phyloP scores from a whole-genome alignment of 2,797 vertebrate genomes.

The Erpetoichthys calabaricus region DNA sequence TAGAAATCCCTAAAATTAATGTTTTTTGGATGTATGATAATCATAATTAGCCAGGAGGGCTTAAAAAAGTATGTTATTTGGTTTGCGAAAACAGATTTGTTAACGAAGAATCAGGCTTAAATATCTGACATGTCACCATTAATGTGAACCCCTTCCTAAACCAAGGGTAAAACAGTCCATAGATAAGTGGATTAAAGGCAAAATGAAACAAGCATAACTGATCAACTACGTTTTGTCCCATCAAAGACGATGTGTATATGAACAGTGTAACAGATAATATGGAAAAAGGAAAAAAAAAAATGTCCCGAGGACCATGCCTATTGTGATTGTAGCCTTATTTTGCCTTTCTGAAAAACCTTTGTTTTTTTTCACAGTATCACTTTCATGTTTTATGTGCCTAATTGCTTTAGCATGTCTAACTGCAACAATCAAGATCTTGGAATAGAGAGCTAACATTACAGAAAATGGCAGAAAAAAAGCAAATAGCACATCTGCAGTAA shows the following conservation, averaged over 20 bases:
- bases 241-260: constrained; percentile 21
- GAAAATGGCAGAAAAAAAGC: constrained; percentile 33
- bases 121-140: constrained; percentile 14
- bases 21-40: no score
- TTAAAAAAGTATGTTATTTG: constrained; percentile 3
- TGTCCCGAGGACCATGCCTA: not conserved
- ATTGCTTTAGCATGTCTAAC: not conserved
- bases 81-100: constrained; percentile 14
- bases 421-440: constrained; percentile 33
- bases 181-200: constrained; percentile 25
- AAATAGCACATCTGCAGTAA: no score
- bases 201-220: constrained; percentile 38
- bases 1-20: no score
- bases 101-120: no score
- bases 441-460: constrained; percentile 25
- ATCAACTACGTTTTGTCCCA: constrained; percentile 33
- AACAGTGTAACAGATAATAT: constrained; percentile 9
- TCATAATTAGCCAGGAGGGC: no score
- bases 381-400: no score
- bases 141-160: constrained; percentile 30
- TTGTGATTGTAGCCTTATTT: not conserved
- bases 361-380: constrained; percentile 18
- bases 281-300: no score
- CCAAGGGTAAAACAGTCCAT: no score
- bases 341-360: constrained; percentile 21